Percentiles rank a stretch among this genome's conserved stretches.
These are phyloP conservation scores for Eledone cirrhosa DNA, from an alignment of 2,888 invertebrate species.

Conservation along the genomic window DNA sequence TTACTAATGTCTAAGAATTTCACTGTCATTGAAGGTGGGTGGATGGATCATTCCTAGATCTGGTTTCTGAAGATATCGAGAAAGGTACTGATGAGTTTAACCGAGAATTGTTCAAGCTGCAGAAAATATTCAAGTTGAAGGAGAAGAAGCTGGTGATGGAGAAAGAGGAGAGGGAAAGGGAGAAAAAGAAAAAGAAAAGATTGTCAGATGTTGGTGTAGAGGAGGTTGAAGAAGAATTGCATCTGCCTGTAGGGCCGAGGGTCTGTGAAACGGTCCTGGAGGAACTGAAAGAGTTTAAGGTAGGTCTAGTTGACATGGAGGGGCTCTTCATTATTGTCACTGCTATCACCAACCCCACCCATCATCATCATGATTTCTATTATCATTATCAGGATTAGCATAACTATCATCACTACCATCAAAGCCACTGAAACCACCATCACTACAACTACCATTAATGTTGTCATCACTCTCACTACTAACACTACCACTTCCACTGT, in stretches of 20 bases:
- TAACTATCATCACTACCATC: no score
- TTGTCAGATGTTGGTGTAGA: slow-evolving; percentile 66
- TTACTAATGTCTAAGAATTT: no score
- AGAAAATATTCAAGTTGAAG: slow-evolving; percentile 73
- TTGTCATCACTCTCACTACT: no score
- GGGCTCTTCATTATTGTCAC: neutral
- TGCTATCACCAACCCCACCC: no score
- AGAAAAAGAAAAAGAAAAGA: slow-evolving; percentile 69
- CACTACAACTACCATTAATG: no score
- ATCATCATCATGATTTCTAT: no score
- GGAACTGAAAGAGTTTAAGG: slow-evolving; percentile 72
- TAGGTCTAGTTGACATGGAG: slow-evolving; percentile 46
- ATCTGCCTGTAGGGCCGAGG: slow-evolving; percentile 70
- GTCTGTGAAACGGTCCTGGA: slow-evolving; percentile 63
- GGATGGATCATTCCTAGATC: slow-evolving; percentile 89
- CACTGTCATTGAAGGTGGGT: slow-evolving; percentile 75
- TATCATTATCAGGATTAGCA: no score
- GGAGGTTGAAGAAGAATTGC: slow-evolving; percentile 69
- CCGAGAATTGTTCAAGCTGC: slow-evolving; percentile 81
- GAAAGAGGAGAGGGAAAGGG: slow-evolving; percentile 61
- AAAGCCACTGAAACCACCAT: no score
- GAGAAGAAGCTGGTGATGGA: slow-evolving; percentile 65
- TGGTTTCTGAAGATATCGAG: slow-evolving; percentile 82
- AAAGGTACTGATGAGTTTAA: slow-evolving; percentile 78
- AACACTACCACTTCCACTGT: no score